Evolutionary conservation across 2,797 vertebrate genomes (phyloP).

Genomic region (Sternarchorhynchus goeldii): DNA sequence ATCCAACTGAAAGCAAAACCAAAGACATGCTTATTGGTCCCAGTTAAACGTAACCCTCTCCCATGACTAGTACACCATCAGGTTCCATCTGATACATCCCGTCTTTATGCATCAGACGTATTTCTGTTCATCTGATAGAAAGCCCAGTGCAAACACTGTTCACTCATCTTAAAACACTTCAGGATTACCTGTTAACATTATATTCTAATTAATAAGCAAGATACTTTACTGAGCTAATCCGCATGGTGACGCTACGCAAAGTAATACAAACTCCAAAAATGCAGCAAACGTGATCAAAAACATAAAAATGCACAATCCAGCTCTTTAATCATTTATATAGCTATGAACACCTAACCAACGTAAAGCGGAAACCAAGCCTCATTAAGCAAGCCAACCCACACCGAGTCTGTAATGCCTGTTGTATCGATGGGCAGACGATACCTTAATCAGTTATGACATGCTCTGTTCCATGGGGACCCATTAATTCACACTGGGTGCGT

Average conservation of each 20-base stretch:
- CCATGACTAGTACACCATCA: neutral
- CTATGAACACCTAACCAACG: neutral
- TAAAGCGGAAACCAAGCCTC: neutral
- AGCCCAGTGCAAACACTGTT: neutral
- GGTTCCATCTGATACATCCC: too few relatives aligned
- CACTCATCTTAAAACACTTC: neutral
- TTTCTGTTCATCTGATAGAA: constrained; percentile 7
- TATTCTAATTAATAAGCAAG: neutral
- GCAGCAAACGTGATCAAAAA: neutral
- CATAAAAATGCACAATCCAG: neutral
- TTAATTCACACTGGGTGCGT: constrained; percentile 70
- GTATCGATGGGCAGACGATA: constrained; percentile 42
- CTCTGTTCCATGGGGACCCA: constrained; percentile 69
- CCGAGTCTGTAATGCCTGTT: constrained; percentile 2
- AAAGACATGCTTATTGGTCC: neutral
- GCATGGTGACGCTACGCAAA: too few relatives aligned
- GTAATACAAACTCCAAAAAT: neutral
- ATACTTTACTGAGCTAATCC: neutral
- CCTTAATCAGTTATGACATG: constrained; percentile 70
- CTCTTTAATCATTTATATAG: neutral
- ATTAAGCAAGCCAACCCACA: neutral
- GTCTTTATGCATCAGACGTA: neutral
- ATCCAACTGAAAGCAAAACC: neutral
- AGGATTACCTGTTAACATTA: constrained; percentile 11
- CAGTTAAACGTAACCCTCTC: neutral